phyloP scores from a whole-genome alignment of 1,140 invertebrate species.

The Hypothenemus hampei region DNA sequence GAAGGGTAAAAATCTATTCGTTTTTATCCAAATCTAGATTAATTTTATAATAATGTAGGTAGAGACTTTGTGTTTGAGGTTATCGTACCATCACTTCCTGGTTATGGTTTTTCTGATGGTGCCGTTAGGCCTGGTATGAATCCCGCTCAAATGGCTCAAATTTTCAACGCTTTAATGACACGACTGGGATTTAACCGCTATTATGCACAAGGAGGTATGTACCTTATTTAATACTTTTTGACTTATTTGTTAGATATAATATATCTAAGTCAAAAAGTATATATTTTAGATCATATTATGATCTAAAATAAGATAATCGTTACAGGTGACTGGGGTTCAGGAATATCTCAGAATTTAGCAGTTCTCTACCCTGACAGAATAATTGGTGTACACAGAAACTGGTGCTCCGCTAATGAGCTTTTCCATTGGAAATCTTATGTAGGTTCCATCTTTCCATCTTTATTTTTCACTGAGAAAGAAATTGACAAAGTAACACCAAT shows the following conservation, averaged over 20 bases:
- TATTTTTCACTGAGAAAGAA: constrained; percentile 6
- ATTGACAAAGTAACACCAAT: not conserved
- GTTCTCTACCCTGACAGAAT: constrained; percentile 66
- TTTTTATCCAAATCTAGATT: not conserved
- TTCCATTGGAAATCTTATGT: not conserved
- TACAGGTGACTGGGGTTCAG: constrained; percentile 73
- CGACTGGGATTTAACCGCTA: constrained; percentile 71
- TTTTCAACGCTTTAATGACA: constrained; percentile 80
- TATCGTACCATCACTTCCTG: constrained; percentile 56
- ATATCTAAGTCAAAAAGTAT: too few relatives aligned
- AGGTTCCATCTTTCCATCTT: constrained; percentile 1
- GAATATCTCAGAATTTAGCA: constrained; percentile 57
- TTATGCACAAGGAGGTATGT: constrained; percentile 82
- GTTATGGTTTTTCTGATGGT: constrained; percentile 66
- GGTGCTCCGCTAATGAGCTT: constrained; percentile 33
- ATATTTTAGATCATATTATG: too few relatives aligned
- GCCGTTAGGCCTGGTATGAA: constrained; percentile 53
- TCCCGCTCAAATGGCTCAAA: constrained; percentile 58
- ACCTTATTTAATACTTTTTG: too few relatives aligned
- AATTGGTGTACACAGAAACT: constrained; percentile 62
- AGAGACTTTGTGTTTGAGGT: constrained; percentile 69
- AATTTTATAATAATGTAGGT: constrained; percentile 1
- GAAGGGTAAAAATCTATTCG: constrained; percentile 43
- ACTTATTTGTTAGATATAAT: too few relatives aligned
- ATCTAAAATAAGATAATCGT: too few relatives aligned